Evolutionary conservation across 92 coral and sea anemone species (phyloP).

Genomic region (Parazoanthus darwini): DNA sequence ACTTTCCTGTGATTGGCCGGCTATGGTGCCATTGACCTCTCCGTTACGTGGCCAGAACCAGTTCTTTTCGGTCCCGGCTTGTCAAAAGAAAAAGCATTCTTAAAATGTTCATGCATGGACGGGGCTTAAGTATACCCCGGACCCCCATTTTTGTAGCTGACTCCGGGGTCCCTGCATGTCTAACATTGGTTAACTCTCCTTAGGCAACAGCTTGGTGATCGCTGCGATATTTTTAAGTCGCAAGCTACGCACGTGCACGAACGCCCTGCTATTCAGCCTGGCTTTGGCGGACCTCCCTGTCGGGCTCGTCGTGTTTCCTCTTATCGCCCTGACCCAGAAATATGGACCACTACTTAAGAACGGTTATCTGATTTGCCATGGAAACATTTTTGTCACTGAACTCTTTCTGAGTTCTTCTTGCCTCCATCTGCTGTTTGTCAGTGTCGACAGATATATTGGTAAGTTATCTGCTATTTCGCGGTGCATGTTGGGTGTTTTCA

Average conservation of each 20-base stretch:
- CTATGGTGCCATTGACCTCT: too few relatives aligned
- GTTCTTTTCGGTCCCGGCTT: too few relatives aligned
- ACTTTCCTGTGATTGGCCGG: too few relatives aligned
- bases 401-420: conserved; percentile 82
- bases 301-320: conserved; percentile 73
- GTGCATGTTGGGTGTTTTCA: neutral
- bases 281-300: conserved; percentile 87
- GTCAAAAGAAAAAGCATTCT: too few relatives aligned
- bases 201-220: conserved; percentile 77
- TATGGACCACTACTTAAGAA: conserved; percentile 67
- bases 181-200: neutral
- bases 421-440: conserved; percentile 77
- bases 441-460: conserved; percentile 84
- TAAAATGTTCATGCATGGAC: too few relatives aligned
- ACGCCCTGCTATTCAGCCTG: conserved; percentile 71
- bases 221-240: conserved; percentile 62
- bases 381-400: conserved; percentile 68
- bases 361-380: conserved; percentile 70
- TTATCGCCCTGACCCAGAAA: conserved; percentile 70
- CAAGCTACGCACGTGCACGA: conserved; percentile 72
- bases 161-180: too few relatives aligned
- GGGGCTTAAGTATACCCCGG: too few relatives aligned
- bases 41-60: too few relatives aligned
- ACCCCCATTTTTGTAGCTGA: too few relatives aligned
- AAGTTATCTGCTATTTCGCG: neutral